Percentiles rank a stretch among this genome's conserved stretches.
Evolutionary conservation across 2,888 invertebrate genomes (phyloP).

Genomic region (Cinara cedri): DNA sequence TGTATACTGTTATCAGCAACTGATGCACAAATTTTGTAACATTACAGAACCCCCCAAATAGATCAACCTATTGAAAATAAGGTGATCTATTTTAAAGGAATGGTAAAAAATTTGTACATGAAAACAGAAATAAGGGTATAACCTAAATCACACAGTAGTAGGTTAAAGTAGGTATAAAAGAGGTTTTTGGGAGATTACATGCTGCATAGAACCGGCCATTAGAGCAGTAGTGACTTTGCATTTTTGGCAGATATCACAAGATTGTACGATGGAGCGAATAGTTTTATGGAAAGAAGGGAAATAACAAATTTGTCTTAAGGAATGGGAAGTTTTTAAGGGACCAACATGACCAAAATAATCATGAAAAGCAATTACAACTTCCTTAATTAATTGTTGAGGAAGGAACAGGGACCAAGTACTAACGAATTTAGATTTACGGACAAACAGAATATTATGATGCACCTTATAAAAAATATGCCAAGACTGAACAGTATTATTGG

Average conservation of each 20-base stretch:
- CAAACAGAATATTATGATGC: neutral
- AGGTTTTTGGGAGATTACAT: neutral
- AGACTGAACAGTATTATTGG: too few species aligned
- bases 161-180: too few species aligned
- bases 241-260: constrained; percentile 1
- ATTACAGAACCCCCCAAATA: too few species aligned
- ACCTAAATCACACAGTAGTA: too few species aligned
- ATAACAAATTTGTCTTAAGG: neutral
- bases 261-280: neutral
- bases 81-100: too few species aligned
- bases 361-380: neutral
- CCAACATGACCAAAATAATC: neutral
- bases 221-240: neutral
- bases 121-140: too few species aligned
- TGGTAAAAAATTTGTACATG: too few species aligned
- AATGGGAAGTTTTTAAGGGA: neutral
- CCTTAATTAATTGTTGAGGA: neutral
- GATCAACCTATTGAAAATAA: too few species aligned
- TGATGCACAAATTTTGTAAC: too few species aligned
- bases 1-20: too few species aligned
- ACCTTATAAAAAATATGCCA: neutral
- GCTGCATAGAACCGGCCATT: neutral
- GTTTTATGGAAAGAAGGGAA: constrained; percentile 2
- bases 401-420: neutral
- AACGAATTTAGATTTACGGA: neutral